Base-by-base conservation (phyloP, 30 jellyfish, hydroid and myxozoan species). In the Hydractinia echinata region DNA sequence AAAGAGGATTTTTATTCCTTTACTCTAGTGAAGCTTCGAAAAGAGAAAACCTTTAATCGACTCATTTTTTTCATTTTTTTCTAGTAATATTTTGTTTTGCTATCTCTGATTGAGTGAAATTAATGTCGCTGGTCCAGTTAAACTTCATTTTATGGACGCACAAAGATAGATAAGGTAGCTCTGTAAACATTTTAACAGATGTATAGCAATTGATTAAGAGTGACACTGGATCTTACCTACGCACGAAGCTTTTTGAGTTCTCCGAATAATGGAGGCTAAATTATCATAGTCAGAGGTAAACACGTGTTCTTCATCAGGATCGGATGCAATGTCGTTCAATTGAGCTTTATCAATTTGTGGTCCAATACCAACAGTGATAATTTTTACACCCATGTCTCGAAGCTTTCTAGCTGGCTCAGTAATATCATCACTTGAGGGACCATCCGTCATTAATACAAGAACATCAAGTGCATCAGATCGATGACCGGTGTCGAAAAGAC, bases 361-460 rank as follows among this genome's bases (percentile, higher is more conserved):
- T 6, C 98, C 98, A 76, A 92, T 79, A 7, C 98, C 98, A 48
- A 86, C 95, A 8, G 95, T 71, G 10, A 92, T 92, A 11, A 92
- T 55, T 73, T 92, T 92, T 49, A 92, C 98, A 16, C 98, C 98
- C 98, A 92, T 86, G 60, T 92, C 98, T 10, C 98, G 91, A 79
- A 92, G 76, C 55, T 92, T 55, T 10, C 98, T 67, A 8, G 98
- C 92, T 11, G 98, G 98, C 21, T 88, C 94, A 73, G 91, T 82
- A 5, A 92, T 92, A 68, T 92, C 95, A 70, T 92, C 98, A 21
- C 88, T 87, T 1, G 98, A 92, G 0, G 98, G 90, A 0, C 98
- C 98, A 80, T 92, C 98, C 6, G 98, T 92, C 64, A 92, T 48
- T 30, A 92, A 62, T 9, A 92, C 94, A 30, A 87, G 67, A 39